Base-by-base conservation (phyloP, 2,888 invertebrate genomes). In the Pseudeuparius sepicola region DNA sequence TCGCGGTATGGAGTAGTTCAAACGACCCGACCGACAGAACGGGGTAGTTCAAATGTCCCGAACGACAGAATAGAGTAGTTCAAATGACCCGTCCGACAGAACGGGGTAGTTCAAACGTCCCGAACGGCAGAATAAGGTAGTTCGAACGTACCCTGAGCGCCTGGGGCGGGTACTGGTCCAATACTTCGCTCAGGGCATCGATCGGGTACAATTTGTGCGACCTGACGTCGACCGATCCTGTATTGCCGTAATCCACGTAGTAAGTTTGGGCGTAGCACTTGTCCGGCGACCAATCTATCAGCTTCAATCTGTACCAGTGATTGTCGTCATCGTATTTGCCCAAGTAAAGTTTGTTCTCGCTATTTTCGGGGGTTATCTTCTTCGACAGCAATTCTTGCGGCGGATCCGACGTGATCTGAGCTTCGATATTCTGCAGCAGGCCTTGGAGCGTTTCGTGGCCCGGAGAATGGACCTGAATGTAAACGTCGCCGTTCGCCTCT, bases 241-340 rank as follows among this genome's bases (percentile, higher is more conserved):
- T 63, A 13, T 61, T 57, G 0, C 75, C 75, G 41, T 64, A 60
- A 46, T 76, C 76, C 7, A 75, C 61, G 39, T 67, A 67, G 36
- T 66, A 65, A 3, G 73, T 62, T 4, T 65, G 64, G 1, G 66
- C 63, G 24, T 61, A 54, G 24, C 62, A 56, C 3, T 56, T 57
- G 4, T 58, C 50, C 2, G 58, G 55, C 5, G 56, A 55, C 46
- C 59, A 59, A 35, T 60, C 57, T n/a, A 61, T 53, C 4, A 73
- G 54, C 38, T 59, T 59, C 3, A 64, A 66, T 10, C 74, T 61
- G 45, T 64, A 64, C 67, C 70, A 66, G 23, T 53, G 51, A 2
- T 40, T 38, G n/a, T 20, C n/a, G 7, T 20, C n/a, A 20, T 20
- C 20, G 7, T 20, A n/a, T n/a, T 6, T 20, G n/a, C n/a, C n/a